Conservation (phyloP, 2,113 vertebrate genomes). For the mouse (Mus musculus) region DNA sequence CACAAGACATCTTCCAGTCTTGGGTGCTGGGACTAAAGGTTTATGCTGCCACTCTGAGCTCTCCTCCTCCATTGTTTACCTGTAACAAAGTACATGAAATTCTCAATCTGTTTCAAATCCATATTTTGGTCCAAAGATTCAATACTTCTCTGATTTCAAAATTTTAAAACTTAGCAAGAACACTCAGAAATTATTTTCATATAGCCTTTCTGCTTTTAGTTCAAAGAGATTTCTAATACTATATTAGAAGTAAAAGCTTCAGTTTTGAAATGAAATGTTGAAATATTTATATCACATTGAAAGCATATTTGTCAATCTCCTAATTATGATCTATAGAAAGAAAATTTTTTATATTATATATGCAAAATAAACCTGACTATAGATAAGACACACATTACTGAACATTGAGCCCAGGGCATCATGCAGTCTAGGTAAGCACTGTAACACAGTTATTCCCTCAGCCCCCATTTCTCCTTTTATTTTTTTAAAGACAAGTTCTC, state of each 20-base stretch:
- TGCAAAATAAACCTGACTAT: neutral
- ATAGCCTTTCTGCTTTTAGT: conserved; percentile 20
- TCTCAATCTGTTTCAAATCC: neutral
- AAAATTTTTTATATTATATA: neutral
- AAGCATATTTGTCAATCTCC: neutral
- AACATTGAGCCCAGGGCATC: neutral
- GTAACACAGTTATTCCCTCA: neutral
- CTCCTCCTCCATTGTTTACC: neutral
- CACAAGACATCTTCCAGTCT: neutral
- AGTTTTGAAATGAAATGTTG: neutral
- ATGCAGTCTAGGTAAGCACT: neutral
- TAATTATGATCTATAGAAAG: neutral
- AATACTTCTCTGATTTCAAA: neutral
- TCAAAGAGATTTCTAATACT: neutral
- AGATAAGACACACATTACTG: neutral
- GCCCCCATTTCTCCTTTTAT: neutral
- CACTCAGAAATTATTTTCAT: neutral
- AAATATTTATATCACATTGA: neutral
- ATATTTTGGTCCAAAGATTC: neutral
- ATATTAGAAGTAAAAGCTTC: conserved; percentile 16
- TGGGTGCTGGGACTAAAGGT: neutral
- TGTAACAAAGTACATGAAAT: neutral
- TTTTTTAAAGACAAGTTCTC: neutral
- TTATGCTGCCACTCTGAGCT: neutral
- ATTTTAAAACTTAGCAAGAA: conserved; percentile 30